Conservation (phyloP, 2,113 vertebrate genomes). For the Anas platyrhynchos region DNA sequence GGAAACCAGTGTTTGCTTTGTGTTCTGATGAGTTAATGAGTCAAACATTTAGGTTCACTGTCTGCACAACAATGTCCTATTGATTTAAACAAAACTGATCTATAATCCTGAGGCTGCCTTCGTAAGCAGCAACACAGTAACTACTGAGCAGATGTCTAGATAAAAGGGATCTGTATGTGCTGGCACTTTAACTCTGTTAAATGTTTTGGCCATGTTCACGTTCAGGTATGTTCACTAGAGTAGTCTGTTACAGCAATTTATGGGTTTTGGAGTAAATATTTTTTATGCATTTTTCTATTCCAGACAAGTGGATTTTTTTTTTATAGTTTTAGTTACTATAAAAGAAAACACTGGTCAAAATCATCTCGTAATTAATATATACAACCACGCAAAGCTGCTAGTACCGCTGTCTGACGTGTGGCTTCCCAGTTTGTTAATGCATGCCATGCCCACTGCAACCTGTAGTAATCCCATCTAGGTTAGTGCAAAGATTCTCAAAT, state of each 20-base stretch:
- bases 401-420: too few species aligned
- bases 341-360: not conserved
- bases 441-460: not conserved
- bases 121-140: not conserved
- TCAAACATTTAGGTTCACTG: not conserved
- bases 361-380: not conserved
- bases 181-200: not conserved
- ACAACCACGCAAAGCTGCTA: not conserved
- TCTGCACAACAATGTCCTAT: not conserved
- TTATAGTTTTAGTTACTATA: not conserved
- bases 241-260: not conserved
- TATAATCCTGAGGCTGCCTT: not conserved
- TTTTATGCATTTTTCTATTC: not conserved
- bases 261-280: not conserved
- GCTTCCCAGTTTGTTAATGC: not conserved
- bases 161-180: not conserved
- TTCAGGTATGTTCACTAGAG: not conserved
- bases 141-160: not conserved
- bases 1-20: not conserved
- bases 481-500: not conserved
- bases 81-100: not conserved
- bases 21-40: not conserved
- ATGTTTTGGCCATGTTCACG: accelerated
- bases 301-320: not conserved
- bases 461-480: not conserved